Conservation (phyloP, 2,113 vertebrate species). For the Opisthocomus hoazin region DNA sequence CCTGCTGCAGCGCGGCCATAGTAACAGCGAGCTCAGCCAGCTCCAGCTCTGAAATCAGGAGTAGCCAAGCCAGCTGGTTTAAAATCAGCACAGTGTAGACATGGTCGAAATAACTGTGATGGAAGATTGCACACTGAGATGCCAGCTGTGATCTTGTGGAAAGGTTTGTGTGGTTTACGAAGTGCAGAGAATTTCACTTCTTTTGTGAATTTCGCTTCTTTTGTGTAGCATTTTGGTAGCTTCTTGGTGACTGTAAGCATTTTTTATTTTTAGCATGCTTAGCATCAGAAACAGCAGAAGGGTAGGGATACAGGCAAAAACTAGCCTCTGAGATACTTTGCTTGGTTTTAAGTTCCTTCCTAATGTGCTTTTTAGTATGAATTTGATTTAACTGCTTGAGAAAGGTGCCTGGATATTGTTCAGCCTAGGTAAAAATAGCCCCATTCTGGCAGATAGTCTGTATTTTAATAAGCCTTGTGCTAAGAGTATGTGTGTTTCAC, state of each 20-base stretch:
- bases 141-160: not conserved
- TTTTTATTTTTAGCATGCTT: fast-evolving
- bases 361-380: not conserved
- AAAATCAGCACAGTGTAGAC: not conserved
- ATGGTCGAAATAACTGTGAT: not conserved
- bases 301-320: not conserved
- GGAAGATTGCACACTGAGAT: not conserved
- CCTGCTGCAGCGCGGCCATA: not conserved
- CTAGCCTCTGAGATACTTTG: not conserved
- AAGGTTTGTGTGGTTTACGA: not conserved
- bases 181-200: not conserved
- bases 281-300: not conserved
- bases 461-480: slow-evolving; percentile 36
- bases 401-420: not conserved
- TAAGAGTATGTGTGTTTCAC: not conserved
- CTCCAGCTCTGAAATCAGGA: not conserved
- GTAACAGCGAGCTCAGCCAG: not conserved
- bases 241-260: not conserved
- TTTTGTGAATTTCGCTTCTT: not conserved
- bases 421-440: not conserved
- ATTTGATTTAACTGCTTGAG: not conserved
- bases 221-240: not conserved
- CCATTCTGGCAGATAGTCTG: slow-evolving; percentile 28
- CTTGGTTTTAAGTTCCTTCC: not conserved
- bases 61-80: not conserved